Conservation (phyloP, 2,113 vertebrate species). For the Amia ocellicauda region DNA sequence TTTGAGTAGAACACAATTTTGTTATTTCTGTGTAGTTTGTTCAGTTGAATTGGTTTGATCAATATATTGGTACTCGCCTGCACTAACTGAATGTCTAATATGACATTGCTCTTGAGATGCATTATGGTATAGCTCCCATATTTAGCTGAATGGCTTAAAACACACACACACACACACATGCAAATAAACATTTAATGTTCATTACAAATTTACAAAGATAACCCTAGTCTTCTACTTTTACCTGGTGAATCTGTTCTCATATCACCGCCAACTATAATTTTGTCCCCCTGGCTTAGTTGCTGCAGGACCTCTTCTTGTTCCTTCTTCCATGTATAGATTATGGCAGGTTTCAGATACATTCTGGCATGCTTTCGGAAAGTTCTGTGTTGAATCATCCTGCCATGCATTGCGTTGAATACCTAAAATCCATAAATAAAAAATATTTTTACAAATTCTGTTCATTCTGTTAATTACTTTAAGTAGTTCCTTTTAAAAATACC, state of each 20-base stretch:
- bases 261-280: conserved; percentile 11
- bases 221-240: no score
- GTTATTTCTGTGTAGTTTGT: no score
- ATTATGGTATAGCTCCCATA: no score
- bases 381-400: neutral
- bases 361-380: conserved; percentile 12
- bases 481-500: conserved; percentile 7
- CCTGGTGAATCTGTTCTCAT: conserved; percentile 13
- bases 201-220: no score
- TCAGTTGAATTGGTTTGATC: no score
- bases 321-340: conserved; percentile 18
- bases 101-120: no score
- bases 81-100: no score
- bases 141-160: no score
- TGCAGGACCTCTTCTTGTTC: conserved; percentile 1
- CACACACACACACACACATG: no score
- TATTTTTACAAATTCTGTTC: neutral
- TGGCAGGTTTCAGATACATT: conserved; percentile 8
- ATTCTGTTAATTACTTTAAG: neutral
- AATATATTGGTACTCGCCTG: no score
- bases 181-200: no score
- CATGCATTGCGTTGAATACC: conserved; percentile 14
- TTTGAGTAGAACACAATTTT: no score
- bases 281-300: neutral
- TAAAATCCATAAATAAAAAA: neutral